These are phyloP conservation scores for Clinocottus analis DNA, from an alignment of 2,113 vertebrate genomes.

Conservation along the genomic window DNA sequence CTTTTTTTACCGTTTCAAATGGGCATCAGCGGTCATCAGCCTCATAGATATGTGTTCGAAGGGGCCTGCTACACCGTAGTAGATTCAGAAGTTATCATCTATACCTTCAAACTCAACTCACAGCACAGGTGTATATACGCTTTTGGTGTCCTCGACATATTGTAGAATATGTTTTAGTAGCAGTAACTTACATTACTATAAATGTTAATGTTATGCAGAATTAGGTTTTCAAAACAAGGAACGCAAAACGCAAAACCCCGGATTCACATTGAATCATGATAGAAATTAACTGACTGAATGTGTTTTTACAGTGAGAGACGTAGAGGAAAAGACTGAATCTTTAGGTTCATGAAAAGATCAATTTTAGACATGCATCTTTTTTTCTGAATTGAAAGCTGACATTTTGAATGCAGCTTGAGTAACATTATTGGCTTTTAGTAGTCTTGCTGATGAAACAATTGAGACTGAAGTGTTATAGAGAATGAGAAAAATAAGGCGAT, in stretches of 20 bases:
- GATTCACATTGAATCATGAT: background rate
- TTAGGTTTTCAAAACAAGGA: background rate
- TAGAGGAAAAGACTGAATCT: background rate
- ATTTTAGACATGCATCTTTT: background rate
- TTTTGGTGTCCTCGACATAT: background rate
- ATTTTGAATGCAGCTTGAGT: background rate
- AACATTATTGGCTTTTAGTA: background rate
- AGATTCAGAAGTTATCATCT: too few relatives aligned
- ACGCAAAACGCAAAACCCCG: background rate
- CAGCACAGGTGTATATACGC: too few relatives aligned
- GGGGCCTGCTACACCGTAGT: background rate
- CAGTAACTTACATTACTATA: background rate
- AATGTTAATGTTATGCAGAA: background rate
- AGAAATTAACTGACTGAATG: background rate
- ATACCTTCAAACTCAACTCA: too few relatives aligned
- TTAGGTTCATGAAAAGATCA: background rate
- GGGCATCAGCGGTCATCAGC: too few relatives aligned
- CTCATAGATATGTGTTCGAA: background rate
- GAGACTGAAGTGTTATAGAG: background rate
- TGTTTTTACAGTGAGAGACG: background rate
- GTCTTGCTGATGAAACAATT: conserved; percentile 19
- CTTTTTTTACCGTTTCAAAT: background rate
- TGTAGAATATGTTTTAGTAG: background rate
- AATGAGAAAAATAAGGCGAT: conserved; percentile 6
- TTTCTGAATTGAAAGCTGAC: background rate